phyloP scores from a whole-genome alignment of 2,113 vertebrate species.

The Rhagologus leucostigma region DNA sequence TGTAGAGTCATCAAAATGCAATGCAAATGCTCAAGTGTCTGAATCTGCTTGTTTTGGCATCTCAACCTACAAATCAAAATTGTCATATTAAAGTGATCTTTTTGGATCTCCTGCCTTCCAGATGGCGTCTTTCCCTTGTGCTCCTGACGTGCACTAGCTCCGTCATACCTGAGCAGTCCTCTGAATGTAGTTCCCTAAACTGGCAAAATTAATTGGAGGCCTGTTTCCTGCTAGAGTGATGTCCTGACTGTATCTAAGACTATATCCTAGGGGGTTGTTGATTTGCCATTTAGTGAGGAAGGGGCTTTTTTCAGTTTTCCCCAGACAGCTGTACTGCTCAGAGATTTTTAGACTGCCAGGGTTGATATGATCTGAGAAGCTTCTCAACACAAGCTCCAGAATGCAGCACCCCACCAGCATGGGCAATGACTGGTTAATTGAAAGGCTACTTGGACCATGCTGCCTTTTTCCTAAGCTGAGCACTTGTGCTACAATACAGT shows the following conservation, averaged over 20 bases:
- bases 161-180: not conserved
- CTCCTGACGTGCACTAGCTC: not conserved
- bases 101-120: not conserved
- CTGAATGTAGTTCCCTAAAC: not conserved
- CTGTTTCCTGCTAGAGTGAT: not conserved
- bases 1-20: not conserved
- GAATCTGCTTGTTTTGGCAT: not conserved
- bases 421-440: not conserved
- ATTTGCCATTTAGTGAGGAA: not conserved
- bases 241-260: not conserved
- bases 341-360: not conserved
- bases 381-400: not conserved
- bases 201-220: not conserved
- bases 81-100: not conserved
- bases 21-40: conserved; percentile 11
- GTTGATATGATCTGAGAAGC: not conserved
- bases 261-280: not conserved
- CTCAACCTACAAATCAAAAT: not conserved
- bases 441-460: not conserved
- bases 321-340: not conserved
- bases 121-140: not conserved
- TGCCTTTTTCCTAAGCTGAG: not conserved
- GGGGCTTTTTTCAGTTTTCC: not conserved
- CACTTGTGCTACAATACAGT: not conserved
- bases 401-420: not conserved